Percentiles rank a stretch among this genome's conserved stretches.
These are phyloP conservation scores for Orientallactaga bullata DNA, from an alignment of 2,113 vertebrate species.

Conservation along the genomic window DNA sequence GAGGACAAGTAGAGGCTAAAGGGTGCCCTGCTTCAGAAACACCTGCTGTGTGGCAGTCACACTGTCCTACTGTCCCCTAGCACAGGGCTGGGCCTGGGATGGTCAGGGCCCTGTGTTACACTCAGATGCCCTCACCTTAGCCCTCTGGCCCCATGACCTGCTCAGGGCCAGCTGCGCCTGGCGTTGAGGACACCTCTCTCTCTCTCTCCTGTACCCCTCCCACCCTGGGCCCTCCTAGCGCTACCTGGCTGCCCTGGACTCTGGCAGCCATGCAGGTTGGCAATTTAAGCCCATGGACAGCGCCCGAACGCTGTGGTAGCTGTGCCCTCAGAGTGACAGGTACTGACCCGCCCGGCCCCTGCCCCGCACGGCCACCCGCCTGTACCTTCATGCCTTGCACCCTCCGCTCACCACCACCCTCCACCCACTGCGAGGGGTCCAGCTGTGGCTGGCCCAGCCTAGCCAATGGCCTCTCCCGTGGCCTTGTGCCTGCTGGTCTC, in stretches of 20 bases:
- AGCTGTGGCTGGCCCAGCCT: background rate
- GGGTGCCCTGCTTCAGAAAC: background rate
- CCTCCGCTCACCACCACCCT: slow-evolving; percentile 74
- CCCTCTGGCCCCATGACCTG: background rate
- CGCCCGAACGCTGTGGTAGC: slow-evolving; percentile 96
- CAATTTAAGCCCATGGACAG: slow-evolving; percentile 97
- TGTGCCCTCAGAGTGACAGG: slow-evolving; percentile 79
- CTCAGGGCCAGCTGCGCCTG: slow-evolving; percentile 72
- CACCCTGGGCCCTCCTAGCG: slow-evolving; percentile 92
- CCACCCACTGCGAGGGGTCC: slow-evolving; percentile 73
- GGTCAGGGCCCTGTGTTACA: background rate
- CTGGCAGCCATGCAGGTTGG: slow-evolving; percentile 96
- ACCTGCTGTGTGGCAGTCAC: accelerated
- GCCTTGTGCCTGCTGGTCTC: background rate
- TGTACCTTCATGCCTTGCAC: slow-evolving; percentile 3
- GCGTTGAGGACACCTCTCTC: slow-evolving; percentile 89
- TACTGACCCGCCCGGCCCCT: slow-evolving; percentile 66
- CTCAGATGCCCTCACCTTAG: background rate
- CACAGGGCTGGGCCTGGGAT: background rate
- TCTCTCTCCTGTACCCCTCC: slow-evolving; percentile 85
- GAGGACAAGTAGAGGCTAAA: background rate
- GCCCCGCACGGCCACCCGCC: slow-evolving; percentile 43
- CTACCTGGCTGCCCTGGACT: slow-evolving; percentile 97
- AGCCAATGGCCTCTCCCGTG: background rate
- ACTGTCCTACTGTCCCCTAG: accelerated